phyloP scores from a whole-genome alignment of 2,888 invertebrate species.

The Tipula lateralis region DNA sequence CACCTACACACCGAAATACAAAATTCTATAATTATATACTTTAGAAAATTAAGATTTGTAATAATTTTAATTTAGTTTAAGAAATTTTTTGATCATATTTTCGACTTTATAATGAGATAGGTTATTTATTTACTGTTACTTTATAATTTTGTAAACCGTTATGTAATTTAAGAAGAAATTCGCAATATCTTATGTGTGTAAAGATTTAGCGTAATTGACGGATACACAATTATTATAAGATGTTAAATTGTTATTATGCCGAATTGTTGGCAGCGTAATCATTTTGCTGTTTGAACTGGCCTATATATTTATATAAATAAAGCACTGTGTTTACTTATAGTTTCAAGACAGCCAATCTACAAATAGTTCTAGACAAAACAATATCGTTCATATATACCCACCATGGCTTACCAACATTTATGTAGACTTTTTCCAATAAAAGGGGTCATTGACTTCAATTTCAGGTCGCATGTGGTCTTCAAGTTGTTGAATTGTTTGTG shows the following conservation, averaged over 20 bases:
- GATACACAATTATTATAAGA: background rate
- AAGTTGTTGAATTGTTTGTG: too few relatives aligned
- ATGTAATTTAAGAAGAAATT: background rate
- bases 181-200: background rate
- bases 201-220: background rate
- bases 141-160: background rate
- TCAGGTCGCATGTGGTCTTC: too few relatives aligned
- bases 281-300: too few relatives aligned
- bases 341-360: too few relatives aligned
- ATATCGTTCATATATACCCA: too few relatives aligned
- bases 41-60: background rate
- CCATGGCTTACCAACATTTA: too few relatives aligned
- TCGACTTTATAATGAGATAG: background rate
- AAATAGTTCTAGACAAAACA: too few relatives aligned
- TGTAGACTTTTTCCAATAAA: too few relatives aligned
- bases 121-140: background rate
- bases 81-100: background rate
- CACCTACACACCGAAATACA: background rate
- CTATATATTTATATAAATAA: too few relatives aligned
- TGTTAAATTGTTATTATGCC: background rate
- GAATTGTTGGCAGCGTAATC: background rate
- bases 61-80: background rate
- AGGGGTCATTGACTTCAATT: too few relatives aligned
- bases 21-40: background rate
- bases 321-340: too few relatives aligned